phyloP scores from a whole-genome alignment of 2,888 invertebrate genomes.

The Phaonia tiefii region DNA sequence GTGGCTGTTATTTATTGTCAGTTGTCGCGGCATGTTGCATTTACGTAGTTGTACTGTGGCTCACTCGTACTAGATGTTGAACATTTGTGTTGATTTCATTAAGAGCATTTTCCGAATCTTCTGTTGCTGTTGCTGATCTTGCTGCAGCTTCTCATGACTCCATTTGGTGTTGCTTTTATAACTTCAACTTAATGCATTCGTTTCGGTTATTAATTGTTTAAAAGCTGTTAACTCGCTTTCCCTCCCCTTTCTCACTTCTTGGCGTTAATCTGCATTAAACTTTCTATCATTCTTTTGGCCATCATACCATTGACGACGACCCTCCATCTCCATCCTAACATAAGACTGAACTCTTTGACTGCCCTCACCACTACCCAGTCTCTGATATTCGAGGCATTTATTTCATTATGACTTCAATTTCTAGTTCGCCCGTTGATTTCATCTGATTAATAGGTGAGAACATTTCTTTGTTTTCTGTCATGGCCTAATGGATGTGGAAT shows the following conservation, averaged over 20 bases:
- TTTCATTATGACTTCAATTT: neutral
- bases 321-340: neutral
- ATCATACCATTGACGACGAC: slow-evolving; percentile 1
- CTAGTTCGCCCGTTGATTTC: neutral
- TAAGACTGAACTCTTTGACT: too few relatives aligned
- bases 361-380: too few relatives aligned
- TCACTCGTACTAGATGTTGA: slow-evolving; percentile 45
- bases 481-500: neutral
- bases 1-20: slow-evolving; percentile 63
- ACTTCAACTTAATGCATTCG: neutral
- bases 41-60: slow-evolving; percentile 16
- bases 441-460: slow-evolving; percentile 40
- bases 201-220: slow-evolving; percentile 41
- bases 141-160: neutral
- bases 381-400: slow-evolving; percentile 17
- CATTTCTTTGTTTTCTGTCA: slow-evolving; percentile 11
- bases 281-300: slow-evolving; percentile 22
- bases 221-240: slow-evolving; percentile 26
- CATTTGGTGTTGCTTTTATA: neutral
- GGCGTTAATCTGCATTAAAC: slow-evolving; percentile 37
- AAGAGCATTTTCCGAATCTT: slow-evolving; percentile 47
- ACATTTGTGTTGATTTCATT: slow-evolving; percentile 67
- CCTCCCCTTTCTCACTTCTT: neutral
- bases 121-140: too few relatives aligned
- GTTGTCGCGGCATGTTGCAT: slow-evolving; percentile 66